Conservation (phyloP, 1,140 invertebrate species). For the Heterodera carotae region DNA sequence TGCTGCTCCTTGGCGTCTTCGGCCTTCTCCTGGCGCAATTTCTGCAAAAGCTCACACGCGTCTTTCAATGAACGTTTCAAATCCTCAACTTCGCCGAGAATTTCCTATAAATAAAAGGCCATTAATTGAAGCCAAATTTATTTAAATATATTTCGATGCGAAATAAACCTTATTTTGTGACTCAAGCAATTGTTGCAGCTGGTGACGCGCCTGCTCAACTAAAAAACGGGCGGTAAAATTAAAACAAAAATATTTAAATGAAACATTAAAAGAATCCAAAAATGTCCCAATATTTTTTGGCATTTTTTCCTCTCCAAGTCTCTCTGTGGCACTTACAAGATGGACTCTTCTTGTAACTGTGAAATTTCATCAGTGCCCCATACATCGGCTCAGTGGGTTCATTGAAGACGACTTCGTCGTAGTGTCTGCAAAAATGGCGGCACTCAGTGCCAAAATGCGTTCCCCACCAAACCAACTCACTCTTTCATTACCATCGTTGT, state of each 20-base stretch:
- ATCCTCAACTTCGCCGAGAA: constrained; percentile 55
- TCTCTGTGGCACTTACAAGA: not conserved
- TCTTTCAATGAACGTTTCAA: constrained; percentile 51
- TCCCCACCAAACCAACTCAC: too few relatives aligned
- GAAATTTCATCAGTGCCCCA: constrained; percentile 74
- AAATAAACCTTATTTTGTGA: constrained; percentile 11
- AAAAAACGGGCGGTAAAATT: not conserved
- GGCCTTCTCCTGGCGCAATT: constrained; percentile 36
- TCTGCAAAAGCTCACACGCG: constrained; percentile 39
- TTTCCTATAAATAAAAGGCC: constrained; percentile 38
- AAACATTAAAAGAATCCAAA: constrained; percentile 13
- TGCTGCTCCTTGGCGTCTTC: constrained; percentile 13
- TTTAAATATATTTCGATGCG: not conserved
- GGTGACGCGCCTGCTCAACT: constrained; percentile 1
- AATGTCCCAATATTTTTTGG: too few relatives aligned
- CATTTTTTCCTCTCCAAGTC: too few relatives aligned
- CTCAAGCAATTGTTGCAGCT: not conserved
- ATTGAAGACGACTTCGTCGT: constrained; percentile 86
- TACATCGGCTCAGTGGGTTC: constrained; percentile 92
- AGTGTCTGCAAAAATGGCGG: constrained; percentile 71
- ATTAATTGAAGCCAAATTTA: too few relatives aligned
- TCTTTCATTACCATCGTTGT: constrained; percentile 85
- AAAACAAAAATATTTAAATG: not conserved
- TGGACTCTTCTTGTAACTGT: constrained; percentile 37
- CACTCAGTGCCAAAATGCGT: too few relatives aligned